Percentiles rank a stretch among this genome's conserved stretches.
phyloP scores from a whole-genome alignment of 2,888 invertebrate genomes.

The Andrena marginata region DNA sequence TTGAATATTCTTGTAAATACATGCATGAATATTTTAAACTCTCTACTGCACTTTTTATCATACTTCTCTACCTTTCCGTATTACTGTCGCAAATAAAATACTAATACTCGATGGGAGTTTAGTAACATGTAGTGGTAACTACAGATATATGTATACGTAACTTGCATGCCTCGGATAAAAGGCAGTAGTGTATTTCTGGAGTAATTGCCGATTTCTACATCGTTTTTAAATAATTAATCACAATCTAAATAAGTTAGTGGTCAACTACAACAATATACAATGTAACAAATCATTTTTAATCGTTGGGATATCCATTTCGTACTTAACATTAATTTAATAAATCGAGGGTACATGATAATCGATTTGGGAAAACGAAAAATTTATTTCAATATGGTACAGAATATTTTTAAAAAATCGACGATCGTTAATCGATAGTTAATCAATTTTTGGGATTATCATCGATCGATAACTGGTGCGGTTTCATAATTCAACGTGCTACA shows the following conservation, averaged over 20 bases:
- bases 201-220: not conserved
- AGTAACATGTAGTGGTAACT: not conserved
- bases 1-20: slow-evolving; percentile 57
- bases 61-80: not conserved
- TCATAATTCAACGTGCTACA: not conserved
- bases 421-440: not conserved
- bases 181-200: not conserved
- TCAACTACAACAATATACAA: too few relatives aligned
- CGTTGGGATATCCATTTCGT: too few relatives aligned
- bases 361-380: not conserved
- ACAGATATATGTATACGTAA: not conserved
- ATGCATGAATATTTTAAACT: slow-evolving; percentile 32
- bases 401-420: not conserved
- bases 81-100: not conserved
- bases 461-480: slow-evolving; percentile 32
- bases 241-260: not conserved
- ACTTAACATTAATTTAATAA: not conserved
- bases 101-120: not conserved
- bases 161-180: slow-evolving; percentile 7
- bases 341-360: not conserved
- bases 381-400: not conserved
- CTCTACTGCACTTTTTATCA: slow-evolving; percentile 3
- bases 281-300: too few relatives aligned
- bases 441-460: slow-evolving; percentile 17
- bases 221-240: slow-evolving; percentile 1